Evolutionary conservation across 2,888 invertebrate genomes (phyloP).

Genomic region (Heliconius hortense): DNA sequence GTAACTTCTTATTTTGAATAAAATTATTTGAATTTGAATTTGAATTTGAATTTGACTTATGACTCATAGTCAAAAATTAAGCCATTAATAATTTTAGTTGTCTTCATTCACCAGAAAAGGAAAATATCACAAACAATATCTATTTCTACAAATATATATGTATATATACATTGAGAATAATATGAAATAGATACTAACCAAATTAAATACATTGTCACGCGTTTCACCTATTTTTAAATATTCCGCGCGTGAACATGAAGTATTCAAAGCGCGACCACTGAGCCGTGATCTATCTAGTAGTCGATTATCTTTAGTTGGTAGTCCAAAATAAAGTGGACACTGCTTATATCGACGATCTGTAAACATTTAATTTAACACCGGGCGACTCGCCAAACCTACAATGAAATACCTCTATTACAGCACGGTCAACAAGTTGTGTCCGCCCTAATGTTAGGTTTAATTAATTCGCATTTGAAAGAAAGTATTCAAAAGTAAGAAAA

Average conservation of each 20-base stretch:
- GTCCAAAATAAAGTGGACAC: constrained; percentile 24
- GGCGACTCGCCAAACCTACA: constrained; percentile 35
- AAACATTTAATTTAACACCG: constrained; percentile 30
- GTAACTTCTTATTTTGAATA: too few species aligned
- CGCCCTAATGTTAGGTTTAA: too few species aligned
- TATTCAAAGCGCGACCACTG: constrained; percentile 11
- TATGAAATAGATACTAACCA: background rate
- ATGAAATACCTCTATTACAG: constrained; percentile 31
- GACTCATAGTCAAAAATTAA: too few species aligned
- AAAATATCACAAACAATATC: too few species aligned
- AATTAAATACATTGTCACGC: constrained; percentile 39
- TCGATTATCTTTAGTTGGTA: background rate
- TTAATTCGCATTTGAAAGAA: too few species aligned
- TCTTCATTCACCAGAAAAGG: too few species aligned
- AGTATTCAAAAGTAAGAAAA: too few species aligned
- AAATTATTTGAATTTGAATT: too few species aligned
- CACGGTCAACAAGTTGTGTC: constrained; percentile 10
- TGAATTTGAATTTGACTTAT: too few species aligned
- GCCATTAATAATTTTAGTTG: too few species aligned
- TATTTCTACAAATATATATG: too few species aligned
- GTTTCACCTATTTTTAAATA: constrained; percentile 39
- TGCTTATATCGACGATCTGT: constrained; percentile 39
- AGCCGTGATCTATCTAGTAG: background rate
- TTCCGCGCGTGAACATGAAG: constrained; percentile 30
- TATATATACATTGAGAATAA: background rate